These are phyloP conservation scores for Scytalopus superciliaris DNA, from an alignment of 2,113 vertebrate species.

Conservation along the genomic window DNA sequence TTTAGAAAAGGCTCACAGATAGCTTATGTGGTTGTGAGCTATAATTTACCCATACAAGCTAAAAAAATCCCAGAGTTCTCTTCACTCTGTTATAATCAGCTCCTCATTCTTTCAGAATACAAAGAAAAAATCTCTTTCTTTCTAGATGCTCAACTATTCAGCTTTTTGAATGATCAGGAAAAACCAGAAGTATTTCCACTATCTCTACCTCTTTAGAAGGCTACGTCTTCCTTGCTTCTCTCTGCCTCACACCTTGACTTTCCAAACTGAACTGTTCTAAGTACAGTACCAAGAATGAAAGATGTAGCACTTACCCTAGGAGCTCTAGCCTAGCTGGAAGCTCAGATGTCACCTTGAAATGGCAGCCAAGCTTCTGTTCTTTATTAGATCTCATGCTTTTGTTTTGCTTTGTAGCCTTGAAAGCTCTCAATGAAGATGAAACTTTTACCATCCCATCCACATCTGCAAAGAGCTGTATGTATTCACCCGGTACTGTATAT, in stretches of 20 bases:
- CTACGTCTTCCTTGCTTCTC: neutral
- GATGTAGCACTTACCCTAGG: neutral
- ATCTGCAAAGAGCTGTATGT: neutral
- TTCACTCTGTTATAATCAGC: neutral
- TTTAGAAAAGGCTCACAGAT: conserved; percentile 26
- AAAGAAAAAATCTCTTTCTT: neutral
- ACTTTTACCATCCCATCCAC: neutral
- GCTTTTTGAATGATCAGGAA: neutral
- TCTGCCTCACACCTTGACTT: neutral
- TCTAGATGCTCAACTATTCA: neutral
- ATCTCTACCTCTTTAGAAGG: neutral
- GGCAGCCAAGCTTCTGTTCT: neutral
- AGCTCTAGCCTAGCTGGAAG: neutral
- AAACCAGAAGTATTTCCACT: neutral
- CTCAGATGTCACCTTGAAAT: neutral
- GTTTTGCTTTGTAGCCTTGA: neutral
- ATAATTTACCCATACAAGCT: neutral
- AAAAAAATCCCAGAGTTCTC: neutral
- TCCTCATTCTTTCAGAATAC: neutral
- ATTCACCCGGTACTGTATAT: neutral
- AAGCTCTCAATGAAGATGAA: neutral
- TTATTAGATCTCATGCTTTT: neutral
- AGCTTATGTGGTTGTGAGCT: conserved; percentile 11
- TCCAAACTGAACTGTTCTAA: neutral
- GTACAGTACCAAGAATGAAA: neutral